Evolutionary conservation across 2,113 vertebrate genomes (phyloP).

Genomic region (Amphiprion ocellaris): DNA sequence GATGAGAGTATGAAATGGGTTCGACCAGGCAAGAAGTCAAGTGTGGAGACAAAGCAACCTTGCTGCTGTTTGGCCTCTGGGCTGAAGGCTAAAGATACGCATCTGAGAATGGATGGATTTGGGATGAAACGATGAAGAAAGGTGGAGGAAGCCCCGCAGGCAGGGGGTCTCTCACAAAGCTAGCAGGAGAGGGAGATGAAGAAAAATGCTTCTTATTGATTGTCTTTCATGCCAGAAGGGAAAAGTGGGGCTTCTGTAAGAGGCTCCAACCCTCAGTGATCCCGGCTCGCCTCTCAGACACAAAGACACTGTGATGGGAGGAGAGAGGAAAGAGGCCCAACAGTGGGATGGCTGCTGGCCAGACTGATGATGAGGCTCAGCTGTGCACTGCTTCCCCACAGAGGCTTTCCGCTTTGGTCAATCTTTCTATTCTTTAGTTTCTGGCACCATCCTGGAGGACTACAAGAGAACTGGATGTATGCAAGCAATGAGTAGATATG

Average conservation of each 20-base stretch:
- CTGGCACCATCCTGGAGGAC: constrained; percentile 7
- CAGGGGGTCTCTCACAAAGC: constrained; percentile 41
- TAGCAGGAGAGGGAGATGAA: constrained; percentile 41
- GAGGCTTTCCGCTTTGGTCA: constrained; percentile 1
- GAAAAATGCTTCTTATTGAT: constrained; percentile 66
- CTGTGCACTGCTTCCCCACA: constrained; percentile 33
- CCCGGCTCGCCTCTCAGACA: constrained; percentile 30
- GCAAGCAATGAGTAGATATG: background rate
- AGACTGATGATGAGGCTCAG: constrained; percentile 56
- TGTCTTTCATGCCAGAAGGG: constrained; percentile 54
- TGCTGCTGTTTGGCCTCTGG: constrained; percentile 44
- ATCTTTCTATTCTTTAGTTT: background rate
- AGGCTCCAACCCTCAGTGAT: constrained; percentile 30
- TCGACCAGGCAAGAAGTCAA: constrained; percentile 26
- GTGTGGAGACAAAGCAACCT: constrained; percentile 54
- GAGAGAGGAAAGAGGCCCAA: constrained; percentile 19
- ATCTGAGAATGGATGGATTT: constrained; percentile 46
- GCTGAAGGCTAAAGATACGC: constrained; percentile 47
- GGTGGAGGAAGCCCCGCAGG: constrained; percentile 53
- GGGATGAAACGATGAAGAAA: constrained; percentile 36
- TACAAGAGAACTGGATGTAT: background rate
- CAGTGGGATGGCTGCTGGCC: constrained; percentile 51
- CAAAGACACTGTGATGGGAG: constrained; percentile 47
- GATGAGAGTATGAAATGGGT: constrained; percentile 54
- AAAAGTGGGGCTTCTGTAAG: constrained; percentile 33